phyloP scores from a whole-genome alignment of 2,888 invertebrate species.

The Tridacna gigas region DNA sequence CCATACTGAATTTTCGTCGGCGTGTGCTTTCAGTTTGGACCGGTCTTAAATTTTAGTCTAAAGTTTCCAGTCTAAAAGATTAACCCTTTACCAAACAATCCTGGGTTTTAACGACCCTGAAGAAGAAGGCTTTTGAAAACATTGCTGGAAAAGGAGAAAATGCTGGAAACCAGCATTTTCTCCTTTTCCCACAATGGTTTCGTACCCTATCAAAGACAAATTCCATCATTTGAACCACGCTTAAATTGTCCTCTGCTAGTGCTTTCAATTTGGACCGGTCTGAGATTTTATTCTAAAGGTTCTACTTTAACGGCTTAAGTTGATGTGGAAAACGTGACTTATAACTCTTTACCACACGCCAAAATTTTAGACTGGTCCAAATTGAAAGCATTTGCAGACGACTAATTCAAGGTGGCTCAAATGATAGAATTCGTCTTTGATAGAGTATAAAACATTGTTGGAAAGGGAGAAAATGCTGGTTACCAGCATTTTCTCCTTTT shows the following conservation, averaged over 20 bases:
- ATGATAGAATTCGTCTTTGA: background rate
- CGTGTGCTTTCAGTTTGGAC: no score
- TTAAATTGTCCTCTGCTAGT: background rate
- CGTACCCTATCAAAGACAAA: background rate
- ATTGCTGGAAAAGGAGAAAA: background rate
- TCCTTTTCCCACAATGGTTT: background rate
- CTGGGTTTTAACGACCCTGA: background rate
- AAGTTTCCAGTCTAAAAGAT: background rate
- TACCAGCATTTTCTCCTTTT: background rate
- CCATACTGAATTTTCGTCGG: no score
- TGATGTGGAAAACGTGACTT: no score
- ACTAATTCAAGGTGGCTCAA: background rate
- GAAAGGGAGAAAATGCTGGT: background rate
- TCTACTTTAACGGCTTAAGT: no score
- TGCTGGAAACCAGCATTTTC: background rate
- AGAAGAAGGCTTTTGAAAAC: background rate
- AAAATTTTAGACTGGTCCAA: background rate
- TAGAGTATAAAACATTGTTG: background rate
- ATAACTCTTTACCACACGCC: background rate
- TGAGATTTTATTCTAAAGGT: no score
- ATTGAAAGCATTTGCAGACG: background rate
- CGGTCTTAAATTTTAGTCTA: no score
- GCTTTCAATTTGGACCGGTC: background rate
- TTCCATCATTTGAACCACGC: background rate
- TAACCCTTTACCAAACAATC: background rate